phyloP scores from a whole-genome alignment of 2,888 invertebrate species.

The Lasioglossum vierecki region DNA sequence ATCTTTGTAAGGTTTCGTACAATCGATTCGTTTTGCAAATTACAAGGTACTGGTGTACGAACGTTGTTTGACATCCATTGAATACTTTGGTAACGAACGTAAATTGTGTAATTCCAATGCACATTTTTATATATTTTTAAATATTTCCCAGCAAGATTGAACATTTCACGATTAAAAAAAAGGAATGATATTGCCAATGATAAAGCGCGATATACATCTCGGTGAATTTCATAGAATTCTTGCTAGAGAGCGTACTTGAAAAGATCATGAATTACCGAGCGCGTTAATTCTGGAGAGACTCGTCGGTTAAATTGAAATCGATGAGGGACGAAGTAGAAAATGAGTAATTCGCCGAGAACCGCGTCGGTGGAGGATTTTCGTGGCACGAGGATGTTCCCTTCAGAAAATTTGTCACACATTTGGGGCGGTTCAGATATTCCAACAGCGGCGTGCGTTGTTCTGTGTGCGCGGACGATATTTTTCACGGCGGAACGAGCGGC shows the following conservation, averaged over 20 bases:
- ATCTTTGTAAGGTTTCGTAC: too few species aligned
- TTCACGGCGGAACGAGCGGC: constrained; percentile 68
- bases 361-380: constrained; percentile 7
- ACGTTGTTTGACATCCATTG: too few species aligned
- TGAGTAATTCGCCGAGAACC: not conserved
- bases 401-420: constrained; percentile 35
- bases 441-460: constrained; percentile 22
- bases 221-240: not conserved
- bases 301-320: not conserved
- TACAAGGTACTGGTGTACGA: too few species aligned
- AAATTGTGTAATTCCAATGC: too few species aligned
- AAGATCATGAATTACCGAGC: not conserved
- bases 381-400: not conserved
- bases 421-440: constrained; percentile 34
- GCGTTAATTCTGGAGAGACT: not conserved
- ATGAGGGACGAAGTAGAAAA: not conserved
- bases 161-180: not conserved
- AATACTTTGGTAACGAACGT: too few species aligned
- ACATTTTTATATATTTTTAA: too few species aligned
- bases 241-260: not conserved
- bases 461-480: constrained; percentile 52
- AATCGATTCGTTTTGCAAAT: too few species aligned
- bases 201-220: not conserved
- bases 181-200: not conserved
- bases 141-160: too few species aligned